A percentile compares a stretch with the other conserved stretches of the same genome.
These are phyloP conservation scores for Diploscapter pachys DNA, from an alignment of 1,140 invertebrate genomes.

Conservation along the genomic window DNA sequence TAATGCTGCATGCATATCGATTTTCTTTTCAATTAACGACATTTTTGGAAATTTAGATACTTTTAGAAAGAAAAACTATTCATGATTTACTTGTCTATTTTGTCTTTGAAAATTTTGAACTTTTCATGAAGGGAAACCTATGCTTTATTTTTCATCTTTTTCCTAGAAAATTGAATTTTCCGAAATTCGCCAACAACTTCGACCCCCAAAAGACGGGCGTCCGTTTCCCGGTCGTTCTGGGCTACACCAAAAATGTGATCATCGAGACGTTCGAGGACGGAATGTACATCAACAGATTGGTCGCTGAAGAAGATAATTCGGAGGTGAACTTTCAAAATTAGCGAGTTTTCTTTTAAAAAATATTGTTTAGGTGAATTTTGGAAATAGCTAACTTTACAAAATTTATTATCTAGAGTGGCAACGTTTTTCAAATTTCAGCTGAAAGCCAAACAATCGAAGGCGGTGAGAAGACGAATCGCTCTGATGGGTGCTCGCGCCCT, in stretches of 20 bases:
- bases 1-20: no score
- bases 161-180: constrained; percentile 37
- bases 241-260: constrained; percentile 58
- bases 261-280: constrained; percentile 65
- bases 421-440: constrained; percentile 20
- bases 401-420: no score
- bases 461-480: constrained; percentile 58
- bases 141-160: no score
- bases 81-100: no score
- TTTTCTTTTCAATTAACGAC: no score
- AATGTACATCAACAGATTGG: constrained; percentile 59
- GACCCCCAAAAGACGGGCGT: constrained; percentile 58
- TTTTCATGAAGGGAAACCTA: no score
- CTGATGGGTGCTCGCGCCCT: constrained; percentile 61
- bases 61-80: no score
- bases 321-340: constrained; percentile 4
- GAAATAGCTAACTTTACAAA: no score
- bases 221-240: constrained; percentile 59
- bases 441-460: constrained; percentile 24
- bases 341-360: no score
- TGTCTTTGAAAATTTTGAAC: no score
- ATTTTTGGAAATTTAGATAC: no score
- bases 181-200: constrained; percentile 62
- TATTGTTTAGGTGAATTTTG: no score
- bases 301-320: constrained; percentile 44